A percentile compares a stretch with the other conserved stretches of the same genome.
phyloP scores from a whole-genome alignment of 2,113 vertebrate species.

The Syngnathus scovelli region DNA sequence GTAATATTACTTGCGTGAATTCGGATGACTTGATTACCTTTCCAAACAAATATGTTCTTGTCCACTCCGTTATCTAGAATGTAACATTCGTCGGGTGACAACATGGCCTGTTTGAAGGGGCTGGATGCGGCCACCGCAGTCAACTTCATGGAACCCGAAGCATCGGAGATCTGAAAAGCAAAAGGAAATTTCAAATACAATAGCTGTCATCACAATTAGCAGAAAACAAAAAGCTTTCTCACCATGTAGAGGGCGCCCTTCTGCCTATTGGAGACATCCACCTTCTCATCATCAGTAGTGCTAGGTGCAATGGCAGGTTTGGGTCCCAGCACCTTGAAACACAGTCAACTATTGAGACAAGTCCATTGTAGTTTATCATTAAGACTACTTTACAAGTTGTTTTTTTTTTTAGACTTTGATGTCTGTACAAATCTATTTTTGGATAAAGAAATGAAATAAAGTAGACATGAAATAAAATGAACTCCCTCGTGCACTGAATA shows the following conservation, averaged over 20 bases:
- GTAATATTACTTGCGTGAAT: background rate
- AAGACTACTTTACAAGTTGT: too few relatives aligned
- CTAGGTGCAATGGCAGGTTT: constrained; percentile 58
- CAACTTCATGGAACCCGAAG: constrained; percentile 66
- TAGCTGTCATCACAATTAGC: background rate
- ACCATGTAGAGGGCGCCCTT: constrained; percentile 74
- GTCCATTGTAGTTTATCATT: too few relatives aligned
- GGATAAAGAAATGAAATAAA: background rate
- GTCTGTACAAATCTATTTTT: background rate
- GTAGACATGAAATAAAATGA: too few relatives aligned
- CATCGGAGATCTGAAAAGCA: constrained; percentile 69
- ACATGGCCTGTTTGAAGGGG: constrained; percentile 73
- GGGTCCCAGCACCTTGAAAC: constrained; percentile 61
- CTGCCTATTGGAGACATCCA: constrained; percentile 63
- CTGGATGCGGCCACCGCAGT: constrained; percentile 57
- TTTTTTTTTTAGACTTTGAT: too few relatives aligned
- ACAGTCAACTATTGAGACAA: background rate
- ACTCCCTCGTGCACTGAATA: too few relatives aligned
- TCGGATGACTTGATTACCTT: constrained; percentile 56
- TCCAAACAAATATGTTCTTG: constrained; percentile 74
- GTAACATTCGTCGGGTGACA: constrained; percentile 71
- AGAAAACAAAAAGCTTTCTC: constrained; percentile 14
- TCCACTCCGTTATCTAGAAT: constrained; percentile 74
- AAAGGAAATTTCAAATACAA: background rate
- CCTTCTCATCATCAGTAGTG: constrained; percentile 55